Evolutionary conservation across 2,113 vertebrate genomes (phyloP), one percentile per base, ranked within the genome.

Genomic region (Machaerirhynchus nigripectus): DNA sequence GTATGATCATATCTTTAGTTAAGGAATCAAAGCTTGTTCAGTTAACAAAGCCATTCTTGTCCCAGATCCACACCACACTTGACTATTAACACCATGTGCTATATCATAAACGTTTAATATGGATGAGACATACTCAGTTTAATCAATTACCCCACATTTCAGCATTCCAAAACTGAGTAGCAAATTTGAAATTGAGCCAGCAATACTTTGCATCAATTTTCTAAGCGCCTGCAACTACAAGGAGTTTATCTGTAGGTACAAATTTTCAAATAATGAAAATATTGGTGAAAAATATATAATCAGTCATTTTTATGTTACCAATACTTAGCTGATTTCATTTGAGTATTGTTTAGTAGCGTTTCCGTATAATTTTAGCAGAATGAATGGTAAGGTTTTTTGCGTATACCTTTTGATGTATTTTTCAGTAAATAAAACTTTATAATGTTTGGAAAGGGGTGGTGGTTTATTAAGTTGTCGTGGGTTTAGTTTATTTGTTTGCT

Each of bases 51-150:
- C 28, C 27, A 27, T 53, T 31, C 52, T 76, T 85, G 19, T 35
- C 46, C 78, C 40, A 74, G 42, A 80, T 88, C 47, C 84, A 84
- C 95, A 79, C 44, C 52, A 63, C 31, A 24, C 59, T 83, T 92
- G n/a, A 91, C 44, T 89, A 91, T 96, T 97, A 84, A 89, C 71
- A 76, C 23, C 92, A 76, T 84, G 74, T 78, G 74, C 46, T 96
- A 68, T 96, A 91, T 88, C 68, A 78, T 95, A 95, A 97, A 91
- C 96, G 74, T 96, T 97, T 96, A 96, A 96, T 89, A 92, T 76
- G 70, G 84, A 59, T 82, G 85, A 57, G 42, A 47, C 65, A 92
- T 59, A 22, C 90, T 95, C 73, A 60, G 69, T 68, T 93, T 96
- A 64, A 49, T 94, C 77, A 96, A 89, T 70, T 88, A 68, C 15